Base-by-base conservation (phyloP, 2,888 invertebrate species). In the Apoderus coryli region DNA sequence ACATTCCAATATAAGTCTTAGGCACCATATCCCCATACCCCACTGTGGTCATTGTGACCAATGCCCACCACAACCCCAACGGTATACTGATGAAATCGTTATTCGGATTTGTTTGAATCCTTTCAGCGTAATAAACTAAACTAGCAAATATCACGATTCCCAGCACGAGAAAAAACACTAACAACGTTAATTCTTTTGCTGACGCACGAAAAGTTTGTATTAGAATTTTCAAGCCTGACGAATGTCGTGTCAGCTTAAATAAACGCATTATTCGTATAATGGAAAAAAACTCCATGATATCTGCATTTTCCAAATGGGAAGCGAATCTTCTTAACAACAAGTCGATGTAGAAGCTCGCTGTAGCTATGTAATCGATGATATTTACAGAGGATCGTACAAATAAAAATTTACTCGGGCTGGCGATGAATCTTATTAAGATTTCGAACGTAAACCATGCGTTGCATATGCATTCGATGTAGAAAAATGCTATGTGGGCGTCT, bases 401-500 rank as follows among this genome's bases (percentile, higher is more conserved):
- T 54, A 82, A 82, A 59, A 85, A 82, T 60, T 90, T 92, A 56
- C 82, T 86, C 16, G 92, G 92, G 44, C 86, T 82, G 30, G 92
- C 86, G 49, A 90, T 79, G 65, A 95, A 89, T 40, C 55, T 48
- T 33, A 59, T 50, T 49, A 93, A 69, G 57, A 98, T 92, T 60
- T 96, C 95, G 52, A 96, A 72, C 16, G 95, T 95, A 64, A 98
- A 99, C 98, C 98, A 99, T 38, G 95, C 88, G 63, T 95, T 95
- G 65, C 95, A 95, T 44, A 93, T 77, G 65, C 90, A 92, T 64
- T 96, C 95, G 54, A 95, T 88, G 68, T 93, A 95, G 67, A 93
- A 93, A 68, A 96, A 96, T 50, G 89, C 90, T 43, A 86, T 73
- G 63, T 95, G 95, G 36, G 95, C 92, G 63, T 92, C 93, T 31